Conservation (phyloP, 2,113 vertebrate species). For the Cathartes aura region DNA sequence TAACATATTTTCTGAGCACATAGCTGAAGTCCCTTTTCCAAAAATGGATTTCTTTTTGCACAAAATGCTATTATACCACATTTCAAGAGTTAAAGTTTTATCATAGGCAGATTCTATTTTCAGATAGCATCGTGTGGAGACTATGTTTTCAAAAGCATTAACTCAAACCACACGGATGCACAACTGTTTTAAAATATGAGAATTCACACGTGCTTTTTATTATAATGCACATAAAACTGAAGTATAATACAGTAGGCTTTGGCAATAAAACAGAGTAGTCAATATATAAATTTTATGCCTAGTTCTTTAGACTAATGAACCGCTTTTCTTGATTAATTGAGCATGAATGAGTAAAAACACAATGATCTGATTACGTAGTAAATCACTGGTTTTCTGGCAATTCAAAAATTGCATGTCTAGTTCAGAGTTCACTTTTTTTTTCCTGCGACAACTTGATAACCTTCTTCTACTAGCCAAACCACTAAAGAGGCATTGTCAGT, state of each 20-base stretch:
- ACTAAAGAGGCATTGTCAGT: constrained; percentile 25
- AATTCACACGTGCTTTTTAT: constrained; percentile 68
- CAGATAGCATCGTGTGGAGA: constrained; percentile 48
- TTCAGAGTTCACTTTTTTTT: background rate
- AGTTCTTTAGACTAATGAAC: constrained; percentile 56
- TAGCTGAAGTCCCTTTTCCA: background rate
- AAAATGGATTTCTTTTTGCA: background rate
- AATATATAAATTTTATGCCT: constrained; percentile 50
- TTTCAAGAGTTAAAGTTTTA: constrained; percentile 57
- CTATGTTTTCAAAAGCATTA: constrained; percentile 57
- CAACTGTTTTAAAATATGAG: constrained; percentile 46
- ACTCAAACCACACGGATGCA: constrained; percentile 67
- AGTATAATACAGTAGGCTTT: constrained; percentile 64
- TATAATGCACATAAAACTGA: constrained; percentile 53
- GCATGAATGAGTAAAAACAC: constrained; percentile 16
- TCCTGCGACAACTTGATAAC: background rate
- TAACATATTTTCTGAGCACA: background rate
- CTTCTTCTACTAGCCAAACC: constrained; percentile 35
- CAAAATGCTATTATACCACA: background rate
- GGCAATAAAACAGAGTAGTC: constrained; percentile 58
- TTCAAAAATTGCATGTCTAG: background rate
- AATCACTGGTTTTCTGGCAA: background rate
- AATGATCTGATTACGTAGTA: constrained; percentile 12
- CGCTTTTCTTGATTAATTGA: constrained; percentile 38
- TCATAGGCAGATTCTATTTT: constrained; percentile 60